Evolutionary conservation across 2,888 invertebrate species (phyloP).

Genomic region (Tubulanus polymorphus): DNA sequence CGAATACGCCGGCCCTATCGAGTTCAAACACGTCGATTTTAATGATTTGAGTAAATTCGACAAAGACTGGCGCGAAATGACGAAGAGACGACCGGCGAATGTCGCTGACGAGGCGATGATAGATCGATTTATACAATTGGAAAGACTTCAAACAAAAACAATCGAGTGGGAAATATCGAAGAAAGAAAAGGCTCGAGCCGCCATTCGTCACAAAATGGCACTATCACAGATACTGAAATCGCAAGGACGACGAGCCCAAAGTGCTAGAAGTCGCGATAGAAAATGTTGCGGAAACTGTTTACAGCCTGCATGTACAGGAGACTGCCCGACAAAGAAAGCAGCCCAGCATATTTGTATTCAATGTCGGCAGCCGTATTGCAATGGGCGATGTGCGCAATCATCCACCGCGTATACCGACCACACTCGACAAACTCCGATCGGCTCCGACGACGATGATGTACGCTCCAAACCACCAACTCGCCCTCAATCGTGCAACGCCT

Average conservation of each 20-base stretch:
- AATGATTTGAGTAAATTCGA: slow-evolving; percentile 1
- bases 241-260: not conserved
- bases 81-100: not conserved
- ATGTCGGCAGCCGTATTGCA: not conserved
- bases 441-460: not conserved
- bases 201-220: not conserved
- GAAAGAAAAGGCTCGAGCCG: not conserved
- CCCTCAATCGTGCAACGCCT: not conserved
- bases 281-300: not conserved
- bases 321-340: not conserved
- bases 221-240: not conserved
- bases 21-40: not conserved
- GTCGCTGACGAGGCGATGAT: not conserved
- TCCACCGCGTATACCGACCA: not conserved
- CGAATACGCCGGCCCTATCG: not conserved
- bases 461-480: not conserved
- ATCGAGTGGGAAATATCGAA: not conserved
- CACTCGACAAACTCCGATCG: not conserved
- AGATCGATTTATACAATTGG: not conserved
- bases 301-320: not conserved
- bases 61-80: not conserved
- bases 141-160: not conserved
- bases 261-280: not conserved
- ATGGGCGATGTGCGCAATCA: not conserved
- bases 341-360: not conserved